Percentiles rank a stretch among this genome's conserved stretches.
phyloP scores from a whole-genome alignment of 2,797 vertebrate genomes.

The Urophycis tenuis region DNA sequence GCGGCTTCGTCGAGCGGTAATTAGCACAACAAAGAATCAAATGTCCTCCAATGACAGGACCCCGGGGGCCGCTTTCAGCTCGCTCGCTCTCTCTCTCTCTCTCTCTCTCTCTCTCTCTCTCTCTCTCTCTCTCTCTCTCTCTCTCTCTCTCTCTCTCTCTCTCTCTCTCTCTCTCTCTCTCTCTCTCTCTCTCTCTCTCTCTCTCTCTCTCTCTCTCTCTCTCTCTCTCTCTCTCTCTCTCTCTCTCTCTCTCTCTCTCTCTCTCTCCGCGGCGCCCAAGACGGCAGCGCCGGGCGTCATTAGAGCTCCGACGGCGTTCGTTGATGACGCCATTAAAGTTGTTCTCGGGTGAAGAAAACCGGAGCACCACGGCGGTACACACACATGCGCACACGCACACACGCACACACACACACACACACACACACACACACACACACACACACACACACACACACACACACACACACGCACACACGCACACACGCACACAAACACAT shows the following conservation, averaged over 20 bases:
- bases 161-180: not conserved
- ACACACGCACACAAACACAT: not conserved
- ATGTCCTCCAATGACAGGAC: conserved; percentile 30
- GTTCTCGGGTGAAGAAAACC: not conserved
- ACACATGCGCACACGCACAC: not conserved
- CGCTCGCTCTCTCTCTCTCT: not conserved
- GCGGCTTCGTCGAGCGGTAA: not conserved
- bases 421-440: not conserved
- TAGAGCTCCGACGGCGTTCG: not conserved
- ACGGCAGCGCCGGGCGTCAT: not conserved
- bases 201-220: not conserved
- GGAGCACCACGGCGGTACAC: not conserved
- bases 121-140: not conserved
- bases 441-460: not conserved
- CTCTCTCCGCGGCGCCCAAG: not conserved
- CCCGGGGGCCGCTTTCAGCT: conserved; percentile 12
- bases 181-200: not conserved
- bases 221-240: not conserved
- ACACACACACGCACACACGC: not conserved
- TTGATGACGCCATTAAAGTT: not conserved
- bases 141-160: not conserved
- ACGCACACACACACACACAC: conserved; percentile 10
- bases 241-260: not conserved
- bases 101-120: not conserved
- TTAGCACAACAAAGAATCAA: conserved; percentile 26